A percentile compares a stretch with the other conserved stretches of the same genome.
Conservation (phyloP, 92 coral and sea anemone genomes). For the Parazoanthus swiftii region DNA sequence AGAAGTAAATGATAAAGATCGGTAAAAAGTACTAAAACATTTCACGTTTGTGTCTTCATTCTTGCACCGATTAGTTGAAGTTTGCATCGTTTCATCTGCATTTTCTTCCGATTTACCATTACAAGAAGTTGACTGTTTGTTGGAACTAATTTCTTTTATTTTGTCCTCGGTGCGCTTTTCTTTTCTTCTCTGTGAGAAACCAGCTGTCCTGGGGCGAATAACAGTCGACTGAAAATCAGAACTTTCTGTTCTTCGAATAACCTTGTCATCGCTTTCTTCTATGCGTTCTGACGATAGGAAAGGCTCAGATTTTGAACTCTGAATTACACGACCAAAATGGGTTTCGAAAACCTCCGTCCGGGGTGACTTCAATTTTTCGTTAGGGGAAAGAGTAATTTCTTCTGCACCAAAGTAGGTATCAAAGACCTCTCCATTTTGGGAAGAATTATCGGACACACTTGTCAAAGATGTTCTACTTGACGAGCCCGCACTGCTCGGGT, state of each 20-base stretch:
- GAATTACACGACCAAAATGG: constrained; percentile 9
- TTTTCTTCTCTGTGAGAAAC: constrained; percentile 26
- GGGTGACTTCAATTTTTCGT: not conserved
- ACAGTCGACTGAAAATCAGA: not conserved
- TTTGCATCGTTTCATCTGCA: not conserved
- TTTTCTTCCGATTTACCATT: not conserved
- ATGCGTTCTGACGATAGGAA: not conserved
- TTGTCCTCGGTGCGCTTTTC: not conserved
- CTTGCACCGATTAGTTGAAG: not conserved
- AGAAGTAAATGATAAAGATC: not conserved
- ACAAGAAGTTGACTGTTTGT: not conserved
- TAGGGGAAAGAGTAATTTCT: not conserved
- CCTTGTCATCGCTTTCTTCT: not conserved
- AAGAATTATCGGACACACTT: constrained; percentile 20
- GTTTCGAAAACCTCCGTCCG: constrained; percentile 1
- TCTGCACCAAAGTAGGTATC: constrained; percentile 30
- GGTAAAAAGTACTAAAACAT: constrained; percentile 20
- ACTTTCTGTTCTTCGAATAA: constrained; percentile 23
- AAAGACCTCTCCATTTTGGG: constrained; percentile 25
- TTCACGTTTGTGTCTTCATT: not conserved
- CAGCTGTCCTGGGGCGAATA: constrained; percentile 16
- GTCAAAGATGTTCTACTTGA: constrained; percentile 7
- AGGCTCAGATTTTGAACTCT: constrained; percentile 15
- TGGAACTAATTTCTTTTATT: not conserved
- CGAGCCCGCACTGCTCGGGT: not conserved